Percentiles rank a stretch among this genome's conserved stretches.
These are phyloP conservation scores for Anoplius nigerrimus DNA, from an alignment of 2,888 invertebrate genomes.

Conservation along the genomic window DNA sequence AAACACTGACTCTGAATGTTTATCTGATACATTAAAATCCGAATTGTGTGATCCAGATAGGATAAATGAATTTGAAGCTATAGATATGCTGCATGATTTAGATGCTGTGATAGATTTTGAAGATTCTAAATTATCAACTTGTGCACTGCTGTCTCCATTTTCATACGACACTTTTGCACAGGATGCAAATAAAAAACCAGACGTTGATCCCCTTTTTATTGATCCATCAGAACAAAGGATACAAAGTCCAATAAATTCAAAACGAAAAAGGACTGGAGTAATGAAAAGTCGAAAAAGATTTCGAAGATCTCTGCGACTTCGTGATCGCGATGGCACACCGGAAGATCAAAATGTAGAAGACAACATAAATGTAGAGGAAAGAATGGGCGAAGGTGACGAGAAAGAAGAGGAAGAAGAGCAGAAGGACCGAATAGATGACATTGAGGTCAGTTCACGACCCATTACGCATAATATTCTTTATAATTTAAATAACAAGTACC, in stretches of 20 bases:
- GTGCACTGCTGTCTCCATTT: slow-evolving; percentile 31
- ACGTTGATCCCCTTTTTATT: slow-evolving; percentile 38
- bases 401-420: too few relatives aligned
- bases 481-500: neutral
- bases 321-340: too few relatives aligned
- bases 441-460: neutral
- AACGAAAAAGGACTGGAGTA: neutral
- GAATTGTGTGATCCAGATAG: slow-evolving; percentile 32
- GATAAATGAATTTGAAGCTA: slow-evolving; percentile 38
- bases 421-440: too few relatives aligned
- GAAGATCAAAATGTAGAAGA: neutral
- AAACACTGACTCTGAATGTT: slow-evolving; percentile 27
- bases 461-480: neutral
- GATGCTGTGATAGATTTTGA: slow-evolving; percentile 35
- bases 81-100: slow-evolving; percentile 51
- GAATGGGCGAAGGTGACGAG: too few relatives aligned
- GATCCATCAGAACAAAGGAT: slow-evolving; percentile 7
- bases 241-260: neutral
- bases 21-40: slow-evolving; percentile 33
- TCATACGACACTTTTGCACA: neutral
- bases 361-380: neutral
- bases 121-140: slow-evolving; percentile 29
- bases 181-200: slow-evolving; percentile 20
- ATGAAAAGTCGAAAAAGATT: neutral
- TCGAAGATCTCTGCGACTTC: neutral